These are phyloP conservation scores for Pangasius larnaudii DNA, from an alignment of 2,797 vertebrate genomes.

Conservation along the genomic window DNA sequence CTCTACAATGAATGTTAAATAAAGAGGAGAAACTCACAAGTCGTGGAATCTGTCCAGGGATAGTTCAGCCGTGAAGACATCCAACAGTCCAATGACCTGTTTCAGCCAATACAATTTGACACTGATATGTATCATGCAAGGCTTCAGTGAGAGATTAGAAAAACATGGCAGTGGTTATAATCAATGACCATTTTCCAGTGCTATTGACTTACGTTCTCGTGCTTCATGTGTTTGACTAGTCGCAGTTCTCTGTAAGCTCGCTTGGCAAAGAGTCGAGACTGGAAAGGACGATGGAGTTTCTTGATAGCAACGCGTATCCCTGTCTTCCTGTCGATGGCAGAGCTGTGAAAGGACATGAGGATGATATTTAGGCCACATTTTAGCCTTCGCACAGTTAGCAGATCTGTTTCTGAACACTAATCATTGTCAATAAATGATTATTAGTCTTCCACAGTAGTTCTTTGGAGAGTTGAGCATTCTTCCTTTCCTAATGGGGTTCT, in stretches of 20 bases:
- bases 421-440: neutral
- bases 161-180: neutral
- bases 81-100: slow-evolving; percentile 94
- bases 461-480: neutral
- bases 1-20: slow-evolving; percentile 56
- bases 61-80: slow-evolving; percentile 92
- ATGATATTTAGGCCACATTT: neutral
- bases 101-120: neutral
- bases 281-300: slow-evolving; percentile 95
- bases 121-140: neutral
- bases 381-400: neutral
- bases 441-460: neutral
- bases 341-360: slow-evolving; percentile 72
- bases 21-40: slow-evolving; percentile 83
- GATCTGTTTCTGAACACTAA: too few species aligned
- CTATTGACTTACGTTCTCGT: slow-evolving; percentile 84
- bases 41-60: slow-evolving; percentile 90
- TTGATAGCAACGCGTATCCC: slow-evolving; percentile 94
- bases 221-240: slow-evolving; percentile 95
- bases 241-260: slow-evolving; percentile 92
- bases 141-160: neutral
- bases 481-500: neutral
- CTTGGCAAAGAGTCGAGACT: slow-evolving; percentile 91
- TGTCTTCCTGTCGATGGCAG: slow-evolving; percentile 83
- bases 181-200: neutral